These are phyloP conservation scores for Protomyctophum bolini DNA, from an alignment of 2,113 vertebrate genomes.

Conservation along the genomic window DNA sequence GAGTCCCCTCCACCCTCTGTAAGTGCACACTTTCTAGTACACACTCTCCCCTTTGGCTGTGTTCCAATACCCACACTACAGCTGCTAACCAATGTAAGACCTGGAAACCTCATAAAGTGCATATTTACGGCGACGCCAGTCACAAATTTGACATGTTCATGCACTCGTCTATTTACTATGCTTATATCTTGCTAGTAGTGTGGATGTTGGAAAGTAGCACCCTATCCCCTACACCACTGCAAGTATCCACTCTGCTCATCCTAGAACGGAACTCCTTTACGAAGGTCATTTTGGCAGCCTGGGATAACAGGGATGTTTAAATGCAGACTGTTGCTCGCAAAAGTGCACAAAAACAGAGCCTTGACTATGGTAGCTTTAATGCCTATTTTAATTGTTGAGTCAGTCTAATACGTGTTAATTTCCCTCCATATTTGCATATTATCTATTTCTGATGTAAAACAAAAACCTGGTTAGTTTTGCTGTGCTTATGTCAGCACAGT, in stretches of 20 bases:
- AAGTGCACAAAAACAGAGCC: constrained; percentile 36
- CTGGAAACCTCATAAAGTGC: neutral
- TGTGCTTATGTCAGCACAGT: constrained; percentile 22
- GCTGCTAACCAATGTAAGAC: constrained; percentile 25
- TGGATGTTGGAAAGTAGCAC: constrained; percentile 70
- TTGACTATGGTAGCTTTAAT: constrained; percentile 8
- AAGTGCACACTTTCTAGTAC: constrained; percentile 83
- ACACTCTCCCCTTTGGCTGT: constrained; percentile 61
- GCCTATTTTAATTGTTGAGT: constrained; percentile 18
- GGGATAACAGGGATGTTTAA: constrained; percentile 48
- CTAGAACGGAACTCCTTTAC: constrained; percentile 46
- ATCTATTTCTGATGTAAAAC: constrained; percentile 75
- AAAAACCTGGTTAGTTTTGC: constrained; percentile 49
- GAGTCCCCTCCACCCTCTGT: constrained; percentile 98
- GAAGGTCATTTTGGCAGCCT: constrained; percentile 79
- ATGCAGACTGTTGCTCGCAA: constrained; percentile 28
- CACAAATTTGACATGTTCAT: constrained; percentile 8
- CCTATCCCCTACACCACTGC: constrained; percentile 53
- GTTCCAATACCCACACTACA: constrained; percentile 70
- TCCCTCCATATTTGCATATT: constrained; percentile 32
- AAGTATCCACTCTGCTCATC: constrained; percentile 58
- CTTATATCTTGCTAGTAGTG: constrained; percentile 25
- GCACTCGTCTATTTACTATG: neutral
- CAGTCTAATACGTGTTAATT: neutral
- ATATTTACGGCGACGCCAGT: constrained; percentile 10